Evolutionary conservation across 2,888 invertebrate species (phyloP).

Genomic region (Drosophila mayaguana): DNA sequence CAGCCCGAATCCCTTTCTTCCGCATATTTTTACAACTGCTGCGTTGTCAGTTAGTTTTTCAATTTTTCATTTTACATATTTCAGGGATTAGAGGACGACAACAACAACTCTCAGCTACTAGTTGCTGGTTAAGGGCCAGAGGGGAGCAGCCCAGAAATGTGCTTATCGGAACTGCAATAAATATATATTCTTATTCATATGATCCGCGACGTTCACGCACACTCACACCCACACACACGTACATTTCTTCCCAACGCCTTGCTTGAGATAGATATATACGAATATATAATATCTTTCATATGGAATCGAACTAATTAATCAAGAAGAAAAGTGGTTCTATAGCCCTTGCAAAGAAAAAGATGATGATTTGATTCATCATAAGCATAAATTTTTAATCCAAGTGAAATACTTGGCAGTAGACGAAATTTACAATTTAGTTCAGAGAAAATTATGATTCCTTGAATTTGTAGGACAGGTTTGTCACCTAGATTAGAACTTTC

Average conservation of each 20-base stretch:
- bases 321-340: background rate
- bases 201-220: slow-evolving; percentile 17
- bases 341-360: background rate
- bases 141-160: background rate
- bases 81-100: slow-evolving; percentile 59
- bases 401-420: background rate
- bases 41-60: slow-evolving; percentile 64
- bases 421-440: background rate
- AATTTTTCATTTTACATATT: slow-evolving; percentile 76
- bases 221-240: background rate
- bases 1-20: slow-evolving; percentile 1
- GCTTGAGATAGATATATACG: background rate
- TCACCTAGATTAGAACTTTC: background rate
- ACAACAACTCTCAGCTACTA: slow-evolving; percentile 23
- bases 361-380: background rate
- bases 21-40: slow-evolving; percentile 65
- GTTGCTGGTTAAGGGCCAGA: slow-evolving; percentile 12
- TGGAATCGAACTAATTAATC: background rate
- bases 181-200: slow-evolving; percentile 51
- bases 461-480: background rate
- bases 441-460: background rate
- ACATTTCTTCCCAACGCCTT: background rate
- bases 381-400: slow-evolving; percentile 1
- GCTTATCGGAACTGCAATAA: slow-evolving; percentile 57
- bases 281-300: background rate